Conservation (phyloP, 2,888 invertebrate genomes). For the Drosophila parthenogenetica region DNA sequence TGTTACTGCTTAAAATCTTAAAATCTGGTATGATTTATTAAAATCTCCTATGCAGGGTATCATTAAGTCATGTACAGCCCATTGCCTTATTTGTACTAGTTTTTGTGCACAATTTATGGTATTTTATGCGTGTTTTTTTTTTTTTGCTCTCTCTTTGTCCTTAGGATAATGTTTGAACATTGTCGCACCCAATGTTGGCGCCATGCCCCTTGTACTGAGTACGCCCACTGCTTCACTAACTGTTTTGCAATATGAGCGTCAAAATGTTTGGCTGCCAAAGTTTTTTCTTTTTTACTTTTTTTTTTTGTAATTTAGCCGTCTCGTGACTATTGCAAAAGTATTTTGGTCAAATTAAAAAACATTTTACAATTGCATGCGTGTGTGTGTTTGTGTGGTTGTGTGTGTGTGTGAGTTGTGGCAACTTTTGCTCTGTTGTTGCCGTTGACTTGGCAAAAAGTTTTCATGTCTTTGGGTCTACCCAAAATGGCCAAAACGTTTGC, state of each 20-base stretch:
- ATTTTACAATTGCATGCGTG: constrained; percentile 69
- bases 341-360: constrained; percentile 79
- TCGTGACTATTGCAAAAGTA: constrained; percentile 71
- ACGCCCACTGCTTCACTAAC: not conserved
- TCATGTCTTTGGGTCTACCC: constrained; percentile 49
- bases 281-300: constrained; percentile 26
- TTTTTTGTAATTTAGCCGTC: constrained; percentile 15
- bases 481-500: constrained; percentile 67
- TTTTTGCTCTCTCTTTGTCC: not conserved
- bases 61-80: too few species aligned
- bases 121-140: not conserved
- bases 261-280: constrained; percentile 50
- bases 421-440: constrained; percentile 45
- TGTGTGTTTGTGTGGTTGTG: constrained; percentile 20
- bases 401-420: constrained; percentile 36
- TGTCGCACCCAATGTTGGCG: constrained; percentile 27
- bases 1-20: too few species aligned
- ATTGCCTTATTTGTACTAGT: not conserved
- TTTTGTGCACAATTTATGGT: not conserved
- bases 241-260: constrained; percentile 35
- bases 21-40: too few species aligned
- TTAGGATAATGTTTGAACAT: not conserved
- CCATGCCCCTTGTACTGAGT: constrained; percentile 1
- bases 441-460: constrained; percentile 60
- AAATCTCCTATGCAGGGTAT: too few species aligned